phyloP scores from a whole-genome alignment of 1,140 invertebrate genomes.

The Papilio helenus region DNA sequence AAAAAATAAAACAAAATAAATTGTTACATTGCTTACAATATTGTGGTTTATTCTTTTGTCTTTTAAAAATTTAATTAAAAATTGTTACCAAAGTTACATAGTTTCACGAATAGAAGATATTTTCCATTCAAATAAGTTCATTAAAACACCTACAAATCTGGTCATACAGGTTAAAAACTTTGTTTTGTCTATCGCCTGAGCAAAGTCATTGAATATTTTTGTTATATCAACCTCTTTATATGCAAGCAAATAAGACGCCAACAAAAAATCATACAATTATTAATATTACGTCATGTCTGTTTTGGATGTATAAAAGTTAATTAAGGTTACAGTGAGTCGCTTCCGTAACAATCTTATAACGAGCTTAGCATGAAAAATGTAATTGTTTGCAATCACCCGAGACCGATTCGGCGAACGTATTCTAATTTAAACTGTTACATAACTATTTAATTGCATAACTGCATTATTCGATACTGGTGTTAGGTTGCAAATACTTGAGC shows the following conservation, averaged over 20 bases:
- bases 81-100: not conserved
- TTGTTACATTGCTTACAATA: not conserved
- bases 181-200: not conserved
- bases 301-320: conserved; percentile 19
- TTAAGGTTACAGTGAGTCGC: conserved; percentile 15
- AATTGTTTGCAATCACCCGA: conserved; percentile 30
- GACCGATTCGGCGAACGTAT: conserved; percentile 31
- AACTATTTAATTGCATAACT: conserved; percentile 31
- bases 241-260: not conserved
- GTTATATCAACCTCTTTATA: not conserved
- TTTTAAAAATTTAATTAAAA: not conserved
- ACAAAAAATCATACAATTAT: conserved; percentile 1
- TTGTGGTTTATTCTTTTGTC: conserved; percentile 3
- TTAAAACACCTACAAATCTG: not conserved
- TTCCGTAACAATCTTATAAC: conserved; percentile 21
- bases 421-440: conserved; percentile 30
- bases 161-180: not conserved
- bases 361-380: conserved; percentile 32
- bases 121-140: too few relatives aligned
- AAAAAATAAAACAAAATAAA: not conserved
- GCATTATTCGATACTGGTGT: conserved; percentile 27
- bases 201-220: not conserved
- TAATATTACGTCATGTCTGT: conserved; percentile 10
- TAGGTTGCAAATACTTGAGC: not conserved
- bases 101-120: not conserved